Evolutionary conservation across 2,797 vertebrate species (phyloP).

Genomic region (Semaprochilodus insignis): DNA sequence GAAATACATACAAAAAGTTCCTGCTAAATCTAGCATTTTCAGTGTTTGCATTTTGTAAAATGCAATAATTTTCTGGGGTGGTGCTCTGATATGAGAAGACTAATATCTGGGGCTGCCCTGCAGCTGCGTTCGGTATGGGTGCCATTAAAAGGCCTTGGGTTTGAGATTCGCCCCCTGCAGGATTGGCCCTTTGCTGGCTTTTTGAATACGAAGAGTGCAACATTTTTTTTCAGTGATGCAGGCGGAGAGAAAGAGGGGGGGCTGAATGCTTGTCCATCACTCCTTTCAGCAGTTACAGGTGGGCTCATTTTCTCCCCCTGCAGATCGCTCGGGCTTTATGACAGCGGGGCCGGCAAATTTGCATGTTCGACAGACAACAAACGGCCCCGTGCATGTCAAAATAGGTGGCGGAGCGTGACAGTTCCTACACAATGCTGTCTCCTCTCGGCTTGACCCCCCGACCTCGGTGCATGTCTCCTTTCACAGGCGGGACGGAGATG

Average conservation of each 20-base stretch:
- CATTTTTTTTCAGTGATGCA: constrained; percentile 90
- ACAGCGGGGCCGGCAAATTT: constrained; percentile 98
- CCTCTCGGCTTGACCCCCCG: constrained; percentile 95
- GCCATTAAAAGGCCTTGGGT: constrained; percentile 85
- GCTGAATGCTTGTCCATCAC: constrained; percentile 99
- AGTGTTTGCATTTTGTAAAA: background rate
- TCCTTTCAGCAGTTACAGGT: constrained; percentile 99
- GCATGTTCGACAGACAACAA: constrained; percentile 99
- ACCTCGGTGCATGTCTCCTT: constrained; percentile 96
- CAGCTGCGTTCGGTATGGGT: constrained; percentile 97
- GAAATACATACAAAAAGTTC: too few species aligned
- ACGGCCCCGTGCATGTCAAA: constrained; percentile 99
- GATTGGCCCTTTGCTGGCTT: constrained; percentile 73
- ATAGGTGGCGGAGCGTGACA: constrained; percentile 99
- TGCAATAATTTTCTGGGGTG: background rate
- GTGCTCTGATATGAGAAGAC: constrained; percentile 65
- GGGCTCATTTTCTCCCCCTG: constrained; percentile 96
- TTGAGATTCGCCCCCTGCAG: constrained; percentile 14
- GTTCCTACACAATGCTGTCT: constrained; percentile 99
- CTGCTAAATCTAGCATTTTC: background rate
- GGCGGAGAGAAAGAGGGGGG: constrained; percentile 68
- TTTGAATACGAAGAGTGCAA: constrained; percentile 99
- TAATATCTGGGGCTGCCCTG: constrained; percentile 93
- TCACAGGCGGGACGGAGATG: constrained; percentile 86
- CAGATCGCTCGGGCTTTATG: constrained; percentile 95